Conservation (phyloP, 1,140 invertebrate genomes). For the Babylonia areolata region DNA sequence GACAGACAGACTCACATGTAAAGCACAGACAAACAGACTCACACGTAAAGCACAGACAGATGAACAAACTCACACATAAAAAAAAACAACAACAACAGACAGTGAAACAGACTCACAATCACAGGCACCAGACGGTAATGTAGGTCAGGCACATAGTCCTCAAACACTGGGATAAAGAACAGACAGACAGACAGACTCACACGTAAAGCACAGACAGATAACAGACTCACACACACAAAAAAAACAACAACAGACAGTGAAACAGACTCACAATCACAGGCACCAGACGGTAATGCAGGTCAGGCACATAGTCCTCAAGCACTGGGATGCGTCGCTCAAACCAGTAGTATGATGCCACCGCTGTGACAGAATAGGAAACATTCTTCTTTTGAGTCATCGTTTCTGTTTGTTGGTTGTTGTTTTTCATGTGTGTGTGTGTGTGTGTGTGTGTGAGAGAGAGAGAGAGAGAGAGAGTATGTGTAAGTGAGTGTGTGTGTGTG, state of each 20-base stretch:
- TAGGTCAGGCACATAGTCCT: neutral
- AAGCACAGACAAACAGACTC: neutral
- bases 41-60: slow-evolving; percentile 5
- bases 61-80: neutral
- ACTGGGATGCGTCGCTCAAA: slow-evolving; percentile 72
- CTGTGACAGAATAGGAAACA: slow-evolving; percentile 56
- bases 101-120: neutral
- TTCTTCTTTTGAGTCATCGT: neutral
- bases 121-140: neutral
- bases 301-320: slow-evolving; percentile 69
- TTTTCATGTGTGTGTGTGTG: no score
- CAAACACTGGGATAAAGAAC: neutral
- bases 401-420: no score
- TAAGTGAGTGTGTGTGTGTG: no score
- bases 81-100: neutral
- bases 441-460: neutral
- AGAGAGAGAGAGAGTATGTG: no score
- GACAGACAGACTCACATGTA: slow-evolving; percentile 90
- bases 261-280: slow-evolving; percentile 75
- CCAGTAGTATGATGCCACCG: slow-evolving; percentile 74
- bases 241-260: neutral
- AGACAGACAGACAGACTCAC: slow-evolving; percentile 60
- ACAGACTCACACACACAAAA: neutral
- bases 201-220: neutral
- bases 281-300: slow-evolving; percentile 80